Evolutionary conservation across 35 echinoderm and acorn worm genomes (phyloP).

Genomic region (Ptychodera flava): DNA sequence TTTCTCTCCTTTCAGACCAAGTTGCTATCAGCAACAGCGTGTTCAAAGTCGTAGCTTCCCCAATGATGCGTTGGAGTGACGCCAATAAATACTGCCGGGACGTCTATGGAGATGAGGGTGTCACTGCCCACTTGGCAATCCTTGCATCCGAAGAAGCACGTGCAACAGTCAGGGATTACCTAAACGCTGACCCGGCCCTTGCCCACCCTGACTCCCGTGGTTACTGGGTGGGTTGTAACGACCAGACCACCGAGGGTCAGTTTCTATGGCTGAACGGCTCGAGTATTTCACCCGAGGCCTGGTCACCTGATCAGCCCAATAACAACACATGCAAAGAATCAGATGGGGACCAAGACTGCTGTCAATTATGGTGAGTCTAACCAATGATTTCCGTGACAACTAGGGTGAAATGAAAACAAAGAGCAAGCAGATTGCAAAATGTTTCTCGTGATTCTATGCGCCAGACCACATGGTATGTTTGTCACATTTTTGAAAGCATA

Average conservation of each 20-base stretch:
- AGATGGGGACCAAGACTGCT: neutral
- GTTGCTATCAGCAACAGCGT: neutral
- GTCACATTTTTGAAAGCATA: too few relatives aligned
- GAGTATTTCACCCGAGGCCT: neutral
- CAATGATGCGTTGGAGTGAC: neutral
- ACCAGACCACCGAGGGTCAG: neutral
- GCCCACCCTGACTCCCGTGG: neutral
- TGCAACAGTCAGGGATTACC: neutral
- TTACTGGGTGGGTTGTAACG: neutral
- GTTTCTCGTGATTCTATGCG: too few relatives aligned
- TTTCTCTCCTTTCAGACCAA: neutral
- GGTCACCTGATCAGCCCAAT: neutral
- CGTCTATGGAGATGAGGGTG: neutral
- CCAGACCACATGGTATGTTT: too few relatives aligned
- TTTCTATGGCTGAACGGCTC: neutral
- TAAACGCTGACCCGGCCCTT: neutral
- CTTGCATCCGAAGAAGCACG: neutral
- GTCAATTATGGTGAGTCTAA: neutral
- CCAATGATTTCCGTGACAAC: too few relatives aligned
- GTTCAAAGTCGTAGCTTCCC: neutral
- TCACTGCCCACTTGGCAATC: neutral
- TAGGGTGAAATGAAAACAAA: too few relatives aligned
- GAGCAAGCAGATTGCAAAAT: too few relatives aligned
- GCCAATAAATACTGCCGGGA: neutral
- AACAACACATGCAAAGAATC: neutral